Evolutionary conservation across 2,888 invertebrate species (phyloP).

Genomic region (Auanema sp.): DNA sequence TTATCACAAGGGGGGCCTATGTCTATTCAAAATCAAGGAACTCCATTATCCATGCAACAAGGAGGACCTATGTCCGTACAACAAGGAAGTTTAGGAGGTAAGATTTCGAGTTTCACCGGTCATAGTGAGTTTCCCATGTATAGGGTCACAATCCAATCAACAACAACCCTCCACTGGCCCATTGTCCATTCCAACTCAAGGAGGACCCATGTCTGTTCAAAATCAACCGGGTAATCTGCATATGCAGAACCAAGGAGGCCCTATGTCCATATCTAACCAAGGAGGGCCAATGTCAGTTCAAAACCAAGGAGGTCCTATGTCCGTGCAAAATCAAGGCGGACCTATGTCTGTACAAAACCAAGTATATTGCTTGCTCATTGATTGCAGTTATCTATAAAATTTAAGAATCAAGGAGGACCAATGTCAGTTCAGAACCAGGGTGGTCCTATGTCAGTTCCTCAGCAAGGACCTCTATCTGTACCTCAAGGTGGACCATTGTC

Average conservation of each 20-base stretch:
- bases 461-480: neutral
- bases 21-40: neutral
- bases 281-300: no score
- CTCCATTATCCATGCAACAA: neutral
- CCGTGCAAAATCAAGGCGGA: constrained; percentile 3
- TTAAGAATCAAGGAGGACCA: constrained; percentile 1
- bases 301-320: neutral
- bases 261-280: no score
- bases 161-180: neutral
- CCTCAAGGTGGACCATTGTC: neutral
- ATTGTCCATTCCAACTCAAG: neutral
- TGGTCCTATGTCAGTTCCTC: constrained; percentile 1
- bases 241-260: no score
- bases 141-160: no score
- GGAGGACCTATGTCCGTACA: constrained; percentile 3
- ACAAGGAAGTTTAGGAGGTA: neutral
- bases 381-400: no score
- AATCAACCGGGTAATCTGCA: no score
- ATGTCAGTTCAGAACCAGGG: constrained; percentile 5
- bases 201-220: no score
- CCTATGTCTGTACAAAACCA: constrained; percentile 8
- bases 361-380: no score
- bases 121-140: no score
- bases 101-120: no score
- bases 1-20: neutral